A percentile compares a stretch with the other conserved stretches of the same genome.
phyloP scores from a whole-genome alignment of 2,797 vertebrate species.

The Manis javanica region DNA sequence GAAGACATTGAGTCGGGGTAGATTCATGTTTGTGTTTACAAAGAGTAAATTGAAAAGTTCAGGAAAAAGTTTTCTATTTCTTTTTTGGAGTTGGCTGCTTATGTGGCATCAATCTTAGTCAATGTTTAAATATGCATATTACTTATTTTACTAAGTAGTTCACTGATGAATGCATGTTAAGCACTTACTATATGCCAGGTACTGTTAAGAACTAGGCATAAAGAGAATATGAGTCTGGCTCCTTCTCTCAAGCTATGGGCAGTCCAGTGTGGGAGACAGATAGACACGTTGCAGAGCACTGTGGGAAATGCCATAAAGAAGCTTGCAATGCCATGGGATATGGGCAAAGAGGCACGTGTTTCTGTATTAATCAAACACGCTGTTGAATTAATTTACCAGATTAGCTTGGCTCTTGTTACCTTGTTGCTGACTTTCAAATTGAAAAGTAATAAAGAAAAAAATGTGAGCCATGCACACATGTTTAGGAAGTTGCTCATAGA shows the following conservation, averaged over 20 bases:
- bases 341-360: not conserved
- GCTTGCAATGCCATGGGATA: fast-evolving
- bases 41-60: not conserved
- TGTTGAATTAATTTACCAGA: not conserved
- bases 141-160: constrained; percentile 25
- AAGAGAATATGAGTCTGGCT: not conserved
- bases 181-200: not conserved
- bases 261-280: not conserved
- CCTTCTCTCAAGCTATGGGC: not conserved
- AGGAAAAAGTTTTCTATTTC: not conserved
- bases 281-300: not conserved
- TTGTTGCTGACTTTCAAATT: not conserved
- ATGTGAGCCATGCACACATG: not conserved
- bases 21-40: constrained; percentile 31
- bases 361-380: not conserved
- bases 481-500: not conserved
- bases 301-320: not conserved
- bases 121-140: not conserved
- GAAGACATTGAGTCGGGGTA: not conserved
- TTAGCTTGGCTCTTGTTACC: not conserved
- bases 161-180: not conserved
- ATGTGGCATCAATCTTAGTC: not conserved
- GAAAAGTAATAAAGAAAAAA: constrained; percentile 5
- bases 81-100: not conserved
- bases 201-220: not conserved